A percentile compares a stretch with the other conserved stretches of the same genome.
These are phyloP conservation scores for Eupithecia pulchellata DNA, from an alignment of 2,888 invertebrate genomes.

Conservation along the genomic window DNA sequence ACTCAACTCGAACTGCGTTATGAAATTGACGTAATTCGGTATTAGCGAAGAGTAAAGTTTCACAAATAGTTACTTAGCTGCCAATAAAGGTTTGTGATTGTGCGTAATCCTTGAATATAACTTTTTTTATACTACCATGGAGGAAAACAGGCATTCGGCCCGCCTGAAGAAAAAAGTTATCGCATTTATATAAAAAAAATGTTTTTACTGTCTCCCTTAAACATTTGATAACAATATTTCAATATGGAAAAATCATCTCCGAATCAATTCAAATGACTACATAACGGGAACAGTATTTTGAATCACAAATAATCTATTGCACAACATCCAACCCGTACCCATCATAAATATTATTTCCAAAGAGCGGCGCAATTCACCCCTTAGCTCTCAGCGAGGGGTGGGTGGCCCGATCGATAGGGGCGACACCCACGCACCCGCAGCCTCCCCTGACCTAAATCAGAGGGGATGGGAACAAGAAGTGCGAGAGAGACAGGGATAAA, in stretches of 20 bases:
- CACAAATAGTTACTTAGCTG: not conserved
- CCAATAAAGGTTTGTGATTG: too few relatives aligned
- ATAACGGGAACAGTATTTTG: not conserved
- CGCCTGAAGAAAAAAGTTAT: not conserved
- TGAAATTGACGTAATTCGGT: not conserved
- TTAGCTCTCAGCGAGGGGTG: conserved; percentile 41
- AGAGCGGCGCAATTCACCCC: conserved; percentile 13
- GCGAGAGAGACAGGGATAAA: conserved; percentile 27
- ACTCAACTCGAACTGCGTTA: not conserved
- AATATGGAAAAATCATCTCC: not conserved
- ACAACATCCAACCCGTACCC: not conserved
- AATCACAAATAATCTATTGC: not conserved
- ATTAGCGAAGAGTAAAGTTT: not conserved
- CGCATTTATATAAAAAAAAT: too few relatives aligned
- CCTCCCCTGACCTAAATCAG: conserved; percentile 73
- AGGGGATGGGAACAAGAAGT: conserved; percentile 57
- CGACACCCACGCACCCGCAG: conserved; percentile 66
- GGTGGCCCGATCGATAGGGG: conserved; percentile 68
- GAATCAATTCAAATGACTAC: not conserved
- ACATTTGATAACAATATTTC: not conserved
- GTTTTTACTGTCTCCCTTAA: too few relatives aligned
- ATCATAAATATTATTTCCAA: conserved; percentile 1
- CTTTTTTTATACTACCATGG: too few relatives aligned
- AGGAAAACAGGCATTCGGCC: too few relatives aligned
- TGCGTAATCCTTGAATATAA: too few relatives aligned